Conservation (phyloP, 1,140 invertebrate genomes). For the Argopecten irradians region DNA sequence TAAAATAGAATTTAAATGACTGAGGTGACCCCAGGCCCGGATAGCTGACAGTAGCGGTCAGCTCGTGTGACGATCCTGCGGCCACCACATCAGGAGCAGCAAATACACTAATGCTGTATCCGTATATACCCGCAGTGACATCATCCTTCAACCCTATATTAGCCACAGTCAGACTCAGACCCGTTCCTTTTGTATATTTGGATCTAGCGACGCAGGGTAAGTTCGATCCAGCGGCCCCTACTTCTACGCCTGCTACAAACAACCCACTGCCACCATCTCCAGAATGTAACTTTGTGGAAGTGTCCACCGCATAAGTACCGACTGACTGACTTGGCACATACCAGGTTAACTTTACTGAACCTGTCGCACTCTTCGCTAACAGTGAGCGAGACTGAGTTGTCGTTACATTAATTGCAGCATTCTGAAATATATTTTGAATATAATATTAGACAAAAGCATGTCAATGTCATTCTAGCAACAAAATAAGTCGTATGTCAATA, state of each 20-base stretch:
- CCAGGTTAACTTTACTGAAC: background rate
- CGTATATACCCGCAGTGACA: background rate
- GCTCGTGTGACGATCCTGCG: background rate
- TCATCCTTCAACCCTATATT: background rate
- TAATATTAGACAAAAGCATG: no score
- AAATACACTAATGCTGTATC: background rate
- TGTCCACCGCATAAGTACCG: background rate
- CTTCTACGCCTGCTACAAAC: background rate
- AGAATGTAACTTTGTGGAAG: background rate
- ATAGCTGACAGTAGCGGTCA: background rate
- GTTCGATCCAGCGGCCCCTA: background rate
- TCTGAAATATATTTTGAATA: background rate
- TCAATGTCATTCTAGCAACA: no score
- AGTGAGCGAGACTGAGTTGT: background rate
- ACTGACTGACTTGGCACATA: background rate
- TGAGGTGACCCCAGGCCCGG: background rate
- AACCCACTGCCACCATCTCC: background rate
- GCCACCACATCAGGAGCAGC: background rate
- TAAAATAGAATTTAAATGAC: constrained; percentile 10
- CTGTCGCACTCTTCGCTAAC: background rate
- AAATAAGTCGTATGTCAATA: no score
- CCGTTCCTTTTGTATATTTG: background rate
- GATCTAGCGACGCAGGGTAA: background rate
- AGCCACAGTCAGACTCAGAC: background rate
- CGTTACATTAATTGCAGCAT: background rate